Percentiles rank a stretch among this genome's conserved stretches.
Evolutionary conservation across 35 echinoderm and acorn worm species (phyloP).

Genomic region (Lytechinus variegatus): DNA sequence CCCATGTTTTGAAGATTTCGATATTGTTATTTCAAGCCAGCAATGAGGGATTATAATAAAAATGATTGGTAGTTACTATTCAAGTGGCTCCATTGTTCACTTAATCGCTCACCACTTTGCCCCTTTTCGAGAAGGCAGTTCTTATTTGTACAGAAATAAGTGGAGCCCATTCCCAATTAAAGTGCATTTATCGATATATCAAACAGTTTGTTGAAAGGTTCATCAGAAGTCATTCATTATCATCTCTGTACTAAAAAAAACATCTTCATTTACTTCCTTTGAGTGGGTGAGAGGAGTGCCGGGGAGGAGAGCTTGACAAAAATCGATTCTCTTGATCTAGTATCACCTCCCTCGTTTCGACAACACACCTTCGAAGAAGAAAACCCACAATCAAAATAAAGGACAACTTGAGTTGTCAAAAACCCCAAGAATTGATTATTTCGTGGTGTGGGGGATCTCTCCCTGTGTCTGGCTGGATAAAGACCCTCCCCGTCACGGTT

Average conservation of each 20-base stretch:
- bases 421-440: background rate
- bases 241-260: background rate
- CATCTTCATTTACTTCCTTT: background rate
- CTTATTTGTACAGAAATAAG: background rate
- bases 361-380: background rate
- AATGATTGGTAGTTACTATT: background rate
- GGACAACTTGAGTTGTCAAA: conserved; percentile 10
- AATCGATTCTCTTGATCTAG: background rate
- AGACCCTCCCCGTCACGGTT: background rate
- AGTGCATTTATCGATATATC: background rate
- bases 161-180: background rate
- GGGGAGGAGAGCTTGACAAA: background rate
- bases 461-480: background rate
- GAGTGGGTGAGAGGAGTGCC: background rate
- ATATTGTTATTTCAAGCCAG: background rate
- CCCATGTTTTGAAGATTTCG: background rate
- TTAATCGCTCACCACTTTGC: background rate
- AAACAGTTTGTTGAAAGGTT: background rate
- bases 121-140: background rate
- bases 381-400: background rate
- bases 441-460: background rate
- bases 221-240: background rate
- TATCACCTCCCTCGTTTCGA: background rate
- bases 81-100: background rate
- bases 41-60: background rate